Percentiles rank a stretch among this genome's conserved stretches.
These are phyloP conservation scores for Auanema sp. DNA, from an alignment of 2,888 invertebrate species.

Conservation along the genomic window DNA sequence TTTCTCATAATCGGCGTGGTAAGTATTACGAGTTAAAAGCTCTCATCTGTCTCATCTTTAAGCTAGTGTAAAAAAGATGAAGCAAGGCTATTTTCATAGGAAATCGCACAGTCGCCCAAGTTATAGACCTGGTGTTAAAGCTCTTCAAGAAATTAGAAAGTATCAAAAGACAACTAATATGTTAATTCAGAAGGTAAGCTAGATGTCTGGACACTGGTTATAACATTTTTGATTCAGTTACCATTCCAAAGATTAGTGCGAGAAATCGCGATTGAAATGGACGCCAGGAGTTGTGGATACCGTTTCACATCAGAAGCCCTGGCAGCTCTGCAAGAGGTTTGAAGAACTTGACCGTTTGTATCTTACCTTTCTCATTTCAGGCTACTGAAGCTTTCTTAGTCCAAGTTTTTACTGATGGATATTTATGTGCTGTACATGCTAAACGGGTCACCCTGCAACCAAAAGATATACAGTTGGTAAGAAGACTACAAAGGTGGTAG, in stretches of 20 bases:
- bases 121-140: conserved; percentile 29
- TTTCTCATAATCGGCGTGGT: too few relatives aligned
- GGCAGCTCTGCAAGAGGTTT: conserved; percentile 27
- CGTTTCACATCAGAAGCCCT: conserved; percentile 30
- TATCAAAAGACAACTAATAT: conserved; percentile 34
- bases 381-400: conserved; percentile 35
- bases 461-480: conserved; percentile 29
- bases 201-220: background rate
- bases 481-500: conserved; percentile 25
- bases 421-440: conserved; percentile 28
- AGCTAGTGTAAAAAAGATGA: too few relatives aligned
- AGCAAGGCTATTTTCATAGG: too few relatives aligned
- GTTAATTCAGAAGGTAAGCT: conserved; percentile 26
- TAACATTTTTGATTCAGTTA: conserved; percentile 20
- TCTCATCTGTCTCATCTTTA: too few relatives aligned
- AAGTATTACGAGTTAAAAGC: too few relatives aligned
- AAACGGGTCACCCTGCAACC: conserved; percentile 33
- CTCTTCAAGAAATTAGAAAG: conserved; percentile 31
- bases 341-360: background rate
- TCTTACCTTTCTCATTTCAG: conserved; percentile 10
- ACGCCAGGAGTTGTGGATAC: background rate
- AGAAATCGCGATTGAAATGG: conserved; percentile 21
- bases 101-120: conserved; percentile 2
- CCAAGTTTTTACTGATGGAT: conserved; percentile 27
- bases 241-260: conserved; percentile 30